Evolutionary conservation across 2,888 invertebrate genomes (phyloP), one percentile per base, ranked within the genome.

Genomic region (Blastobasis adustella): DNA sequence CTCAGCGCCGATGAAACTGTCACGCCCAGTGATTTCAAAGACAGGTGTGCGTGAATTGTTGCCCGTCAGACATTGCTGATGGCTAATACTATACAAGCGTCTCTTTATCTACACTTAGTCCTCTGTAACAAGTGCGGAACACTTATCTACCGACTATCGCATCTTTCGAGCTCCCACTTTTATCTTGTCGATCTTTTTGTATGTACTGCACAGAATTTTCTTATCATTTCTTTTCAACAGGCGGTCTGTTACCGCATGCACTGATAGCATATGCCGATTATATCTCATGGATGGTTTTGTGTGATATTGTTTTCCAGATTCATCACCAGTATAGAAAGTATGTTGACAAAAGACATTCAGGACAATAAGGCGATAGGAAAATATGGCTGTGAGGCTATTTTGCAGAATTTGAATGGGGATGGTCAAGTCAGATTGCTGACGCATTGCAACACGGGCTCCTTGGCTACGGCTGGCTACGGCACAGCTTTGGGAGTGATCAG

Each of bases 401-500:
- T 96, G 50, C 88, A 86, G 47, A 82, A 78, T 51, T 75, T 82
- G 57, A 76, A 89, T 23, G 90, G 90, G n/a, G 91, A 93, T 59
- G 88, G 89, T 47, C 77, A 88, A 49, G 92, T 96, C 4, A 90
- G 92, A 57, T 90, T 99, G 51, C 85, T 99, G 50, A 99, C 99
- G 4, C 98, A 99, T 76, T 99, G 99, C 80, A 99, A 99, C 80
- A 99, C 99, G 1, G 99, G 99, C 1, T 97, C 98, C 4, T 89
- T 99, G 65, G 99, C 99, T 1, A 99, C 99, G 5, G 97, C 97
- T 46, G 98, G 98, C 44, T 90, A 98, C 84, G 99, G 99, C 23
- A 99, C 99, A 10, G 99, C 99, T 8, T 90, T 99, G 62, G 99
- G 99, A 71, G 98, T 99, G 40, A 94, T 99, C 60, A 91, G 99